Conservation (phyloP, 2,797 vertebrate species). For the Tamandua tetradactyla region DNA sequence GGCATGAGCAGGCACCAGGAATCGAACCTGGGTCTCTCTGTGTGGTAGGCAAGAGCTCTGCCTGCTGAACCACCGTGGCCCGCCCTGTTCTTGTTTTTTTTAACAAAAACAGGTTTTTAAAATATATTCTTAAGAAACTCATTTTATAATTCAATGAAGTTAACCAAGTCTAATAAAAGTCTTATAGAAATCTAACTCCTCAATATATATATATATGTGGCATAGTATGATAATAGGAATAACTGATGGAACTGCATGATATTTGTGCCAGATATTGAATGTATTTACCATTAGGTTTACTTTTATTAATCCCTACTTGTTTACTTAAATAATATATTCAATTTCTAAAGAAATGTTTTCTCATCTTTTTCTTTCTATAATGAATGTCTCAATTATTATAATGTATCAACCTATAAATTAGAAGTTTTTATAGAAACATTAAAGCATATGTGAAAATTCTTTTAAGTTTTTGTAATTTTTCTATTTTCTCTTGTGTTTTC, state of each 20-base stretch:
- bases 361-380: neutral
- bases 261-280: neutral
- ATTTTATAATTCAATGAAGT: conserved; percentile 47
- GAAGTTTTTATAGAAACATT: conserved; percentile 40
- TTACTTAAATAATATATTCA: neutral
- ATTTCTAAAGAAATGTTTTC: neutral
- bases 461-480: conserved; percentile 58
- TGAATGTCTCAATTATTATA: neutral
- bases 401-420: neutral
- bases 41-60: too few species aligned
- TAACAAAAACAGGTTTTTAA: neutral
- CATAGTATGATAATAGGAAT: neutral
- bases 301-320: neutral
- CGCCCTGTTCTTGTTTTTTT: neutral
- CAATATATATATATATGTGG: neutral
- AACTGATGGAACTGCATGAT: neutral
- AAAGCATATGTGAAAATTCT: neutral
- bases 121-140: neutral
- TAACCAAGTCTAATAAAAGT: conserved; percentile 10
- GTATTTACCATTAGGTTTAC: conserved; percentile 53
- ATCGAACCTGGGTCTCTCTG: too few species aligned
- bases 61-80: too few species aligned
- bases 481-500: conserved; percentile 61
- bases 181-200: conserved; percentile 28
- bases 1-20: too few species aligned